Evolutionary conservation across 1,140 invertebrate genomes (phyloP).

Genomic region (Palaemon carinicauda): DNA sequence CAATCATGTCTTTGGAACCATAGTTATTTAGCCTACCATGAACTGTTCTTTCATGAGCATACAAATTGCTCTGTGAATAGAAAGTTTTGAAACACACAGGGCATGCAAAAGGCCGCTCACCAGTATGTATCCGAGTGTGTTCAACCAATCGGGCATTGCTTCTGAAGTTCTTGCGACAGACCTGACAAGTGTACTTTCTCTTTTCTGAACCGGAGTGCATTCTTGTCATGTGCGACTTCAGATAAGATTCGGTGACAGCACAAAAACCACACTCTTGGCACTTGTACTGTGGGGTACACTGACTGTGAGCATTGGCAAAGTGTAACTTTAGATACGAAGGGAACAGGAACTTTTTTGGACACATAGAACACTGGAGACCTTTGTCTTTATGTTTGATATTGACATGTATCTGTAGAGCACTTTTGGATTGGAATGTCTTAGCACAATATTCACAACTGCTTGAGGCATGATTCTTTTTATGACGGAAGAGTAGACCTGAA

Average conservation of each 20-base stretch:
- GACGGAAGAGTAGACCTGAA: slow-evolving; percentile 2
- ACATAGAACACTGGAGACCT: slow-evolving; percentile 15
- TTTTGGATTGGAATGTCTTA: slow-evolving; percentile 4
- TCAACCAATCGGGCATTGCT: not conserved
- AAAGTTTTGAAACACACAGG: not conserved
- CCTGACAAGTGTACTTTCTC: not conserved
- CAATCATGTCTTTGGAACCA: not conserved
- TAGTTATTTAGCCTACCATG: not conserved
- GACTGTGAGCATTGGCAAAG: slow-evolving; percentile 9
- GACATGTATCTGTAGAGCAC: slow-evolving; percentile 20
- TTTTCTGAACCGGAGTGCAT: not conserved
- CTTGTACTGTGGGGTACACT: not conserved
- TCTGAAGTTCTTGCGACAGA: not conserved
- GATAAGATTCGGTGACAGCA: not conserved
- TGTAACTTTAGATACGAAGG: slow-evolving; percentile 17
- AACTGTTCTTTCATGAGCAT: slow-evolving; percentile 1
- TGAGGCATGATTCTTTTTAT: slow-evolving; percentile 22
- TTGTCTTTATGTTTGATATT: slow-evolving; percentile 30
- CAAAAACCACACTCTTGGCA: slow-evolving; percentile 32
- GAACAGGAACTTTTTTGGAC: slow-evolving; percentile 18
- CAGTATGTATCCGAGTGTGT: not conserved
- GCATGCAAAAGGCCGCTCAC: not conserved
- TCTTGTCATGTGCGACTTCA: not conserved
- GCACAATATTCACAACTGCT: slow-evolving; percentile 3
- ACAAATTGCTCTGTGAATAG: slow-evolving; percentile 5